Evolutionary conservation across 2,888 invertebrate species (phyloP).

Genomic region (Napeogenes sylphis): DNA sequence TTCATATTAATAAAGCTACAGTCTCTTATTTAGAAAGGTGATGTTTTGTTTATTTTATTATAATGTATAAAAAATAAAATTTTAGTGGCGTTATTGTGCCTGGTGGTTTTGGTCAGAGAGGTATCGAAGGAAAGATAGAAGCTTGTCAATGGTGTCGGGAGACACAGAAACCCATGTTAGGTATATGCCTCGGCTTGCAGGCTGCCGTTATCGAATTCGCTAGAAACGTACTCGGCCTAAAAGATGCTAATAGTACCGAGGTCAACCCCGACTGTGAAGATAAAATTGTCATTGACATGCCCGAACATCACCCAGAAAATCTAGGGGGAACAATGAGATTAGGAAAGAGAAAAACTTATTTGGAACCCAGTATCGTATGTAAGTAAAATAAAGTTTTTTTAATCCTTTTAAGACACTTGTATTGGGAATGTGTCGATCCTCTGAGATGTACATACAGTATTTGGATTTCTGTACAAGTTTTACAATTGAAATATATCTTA

Average conservation of each 20-base stretch:
- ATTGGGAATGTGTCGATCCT: no score
- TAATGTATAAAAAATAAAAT: slow-evolving; percentile 23
- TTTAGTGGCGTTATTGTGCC: slow-evolving; percentile 95
- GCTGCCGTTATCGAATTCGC: slow-evolving; percentile 97
- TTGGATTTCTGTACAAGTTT: no score
- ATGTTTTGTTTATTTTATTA: no score
- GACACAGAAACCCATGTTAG: slow-evolving; percentile 93
- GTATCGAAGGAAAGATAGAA: slow-evolving; percentile 96
- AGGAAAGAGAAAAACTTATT: slow-evolving; percentile 92
- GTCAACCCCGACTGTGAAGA: slow-evolving; percentile 83
- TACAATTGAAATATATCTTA: no score
- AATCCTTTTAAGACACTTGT: no score
- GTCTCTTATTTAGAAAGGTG: no score
- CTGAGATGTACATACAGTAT: no score
- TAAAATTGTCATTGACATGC: slow-evolving; percentile 98
- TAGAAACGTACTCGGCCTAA: slow-evolving; percentile 86
- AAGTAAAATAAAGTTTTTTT: slow-evolving; percentile 45
- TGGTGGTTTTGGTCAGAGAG: slow-evolving; percentile 97
- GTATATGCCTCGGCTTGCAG: slow-evolving; percentile 98
- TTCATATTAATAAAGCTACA: no score
- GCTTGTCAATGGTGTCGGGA: slow-evolving; percentile 96
- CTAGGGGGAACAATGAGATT: slow-evolving; percentile 99
- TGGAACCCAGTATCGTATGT: slow-evolving; percentile 83
- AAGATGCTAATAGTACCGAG: slow-evolving; percentile 92
- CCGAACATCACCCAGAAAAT: slow-evolving; percentile 95